These are phyloP conservation scores for Macquaria ambigua DNA, from an alignment of 2,113 vertebrate species.

Conservation along the genomic window DNA sequence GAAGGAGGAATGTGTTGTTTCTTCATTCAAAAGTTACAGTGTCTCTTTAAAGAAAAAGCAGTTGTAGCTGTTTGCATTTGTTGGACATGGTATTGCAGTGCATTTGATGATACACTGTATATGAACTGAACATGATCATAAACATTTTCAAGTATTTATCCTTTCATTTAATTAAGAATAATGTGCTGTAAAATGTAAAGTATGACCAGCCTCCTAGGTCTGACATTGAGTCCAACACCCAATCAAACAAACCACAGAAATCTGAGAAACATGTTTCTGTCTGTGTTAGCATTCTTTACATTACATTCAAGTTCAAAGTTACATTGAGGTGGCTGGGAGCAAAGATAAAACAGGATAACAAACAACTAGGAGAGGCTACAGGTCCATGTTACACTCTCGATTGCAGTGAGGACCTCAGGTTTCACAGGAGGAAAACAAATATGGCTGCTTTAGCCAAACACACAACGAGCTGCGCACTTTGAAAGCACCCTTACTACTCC, in stretches of 20 bases:
- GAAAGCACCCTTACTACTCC: conserved; percentile 1
- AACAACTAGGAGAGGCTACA: conserved; percentile 6
- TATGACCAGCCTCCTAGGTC: not conserved
- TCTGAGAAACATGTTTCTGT: not conserved
- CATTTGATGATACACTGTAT: not conserved
- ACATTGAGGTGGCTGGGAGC: not conserved
- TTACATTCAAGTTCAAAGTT: conserved; percentile 42
- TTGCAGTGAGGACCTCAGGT: conserved; percentile 19
- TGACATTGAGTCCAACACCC: not conserved
- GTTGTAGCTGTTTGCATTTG: not conserved
- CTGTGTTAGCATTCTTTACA: conserved; percentile 39
- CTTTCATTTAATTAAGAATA: not conserved
- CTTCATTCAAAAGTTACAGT: not conserved
- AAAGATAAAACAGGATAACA: conserved; percentile 39
- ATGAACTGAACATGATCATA: not conserved
- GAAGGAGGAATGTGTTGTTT: not conserved
- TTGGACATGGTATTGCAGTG: not conserved
- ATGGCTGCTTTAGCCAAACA: conserved; percentile 5
- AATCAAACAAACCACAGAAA: conserved; percentile 16
- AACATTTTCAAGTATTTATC: not conserved
- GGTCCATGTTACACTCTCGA: conserved; percentile 22
- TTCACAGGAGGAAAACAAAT: conserved; percentile 48
- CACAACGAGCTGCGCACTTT: not conserved
- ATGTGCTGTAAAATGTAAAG: not conserved
- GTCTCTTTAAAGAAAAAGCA: not conserved